Percentiles rank a stretch among this genome's conserved stretches.
Evolutionary conservation across 2,797 vertebrate genomes (phyloP).

Genomic region (Gastrophryne carolinensis): DNA sequence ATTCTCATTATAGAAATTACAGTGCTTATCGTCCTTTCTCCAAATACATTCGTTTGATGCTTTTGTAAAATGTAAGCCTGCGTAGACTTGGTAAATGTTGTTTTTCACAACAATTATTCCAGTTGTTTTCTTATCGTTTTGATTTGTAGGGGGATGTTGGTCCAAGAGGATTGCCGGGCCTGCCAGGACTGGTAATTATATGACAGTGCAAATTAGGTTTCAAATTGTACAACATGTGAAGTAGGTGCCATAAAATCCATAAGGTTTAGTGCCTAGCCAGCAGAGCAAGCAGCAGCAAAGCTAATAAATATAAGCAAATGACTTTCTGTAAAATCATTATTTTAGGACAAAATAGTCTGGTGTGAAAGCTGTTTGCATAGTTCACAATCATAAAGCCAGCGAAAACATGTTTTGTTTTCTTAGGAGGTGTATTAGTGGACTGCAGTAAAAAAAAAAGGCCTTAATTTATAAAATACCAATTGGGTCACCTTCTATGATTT

Average conservation of each 20-base stretch:
- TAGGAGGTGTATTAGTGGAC: slow-evolving; percentile 12
- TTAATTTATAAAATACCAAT: too few relatives aligned
- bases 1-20: slow-evolving; percentile 52
- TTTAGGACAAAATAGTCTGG: slow-evolving; percentile 44
- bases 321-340: slow-evolving; percentile 53
- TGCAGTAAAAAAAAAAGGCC: too few relatives aligned
- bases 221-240: slow-evolving; percentile 52
- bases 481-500: too few relatives aligned
- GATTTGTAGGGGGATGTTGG: slow-evolving; percentile 73
- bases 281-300: slow-evolving; percentile 47
- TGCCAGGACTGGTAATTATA: slow-evolving; percentile 76
- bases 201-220: slow-evolving; percentile 52
- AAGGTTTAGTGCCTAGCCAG: slow-evolving; percentile 53
- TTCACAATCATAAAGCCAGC: slow-evolving; percentile 44
- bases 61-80: slow-evolving; percentile 27
- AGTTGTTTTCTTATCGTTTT: slow-evolving; percentile 52
- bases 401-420: slow-evolving; percentile 25
- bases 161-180: slow-evolving; percentile 67
- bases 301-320: slow-evolving; percentile 52
- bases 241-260: slow-evolving; percentile 53
- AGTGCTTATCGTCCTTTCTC: slow-evolving; percentile 37
- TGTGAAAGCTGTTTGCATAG: slow-evolving; percentile 47
- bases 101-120: slow-evolving; percentile 32
- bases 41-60: slow-evolving; percentile 41
- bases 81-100: slow-evolving; percentile 40